phyloP scores from a whole-genome alignment of 2,797 vertebrate genomes.

The Scleropages formosus region DNA sequence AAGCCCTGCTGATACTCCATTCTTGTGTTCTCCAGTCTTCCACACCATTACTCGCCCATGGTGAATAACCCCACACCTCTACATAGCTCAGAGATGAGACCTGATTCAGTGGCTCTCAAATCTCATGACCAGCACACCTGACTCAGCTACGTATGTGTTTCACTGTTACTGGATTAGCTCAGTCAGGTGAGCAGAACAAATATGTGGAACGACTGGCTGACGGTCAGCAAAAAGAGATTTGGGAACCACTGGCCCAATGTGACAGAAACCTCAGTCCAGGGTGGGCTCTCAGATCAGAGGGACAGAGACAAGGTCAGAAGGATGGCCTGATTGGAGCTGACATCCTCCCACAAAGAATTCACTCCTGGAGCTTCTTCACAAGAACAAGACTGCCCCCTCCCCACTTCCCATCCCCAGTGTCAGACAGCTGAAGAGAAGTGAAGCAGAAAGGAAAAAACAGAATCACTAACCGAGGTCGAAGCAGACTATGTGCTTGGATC shows the following conservation, averaged over 20 bases:
- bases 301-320: slow-evolving; percentile 48
- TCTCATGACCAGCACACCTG: too few species aligned
- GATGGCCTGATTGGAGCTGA: slow-evolving; percentile 53
- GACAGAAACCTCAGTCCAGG: slow-evolving; percentile 47
- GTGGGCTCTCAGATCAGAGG: slow-evolving; percentile 52
- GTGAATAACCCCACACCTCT: too few species aligned
- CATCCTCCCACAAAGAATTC: slow-evolving; percentile 51
- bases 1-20: too few species aligned
- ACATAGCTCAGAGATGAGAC: too few species aligned
- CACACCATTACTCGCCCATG: too few species aligned
- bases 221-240: too few species aligned
- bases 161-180: too few species aligned
- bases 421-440: slow-evolving; percentile 36
- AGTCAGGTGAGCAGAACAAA: too few species aligned
- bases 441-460: slow-evolving; percentile 36
- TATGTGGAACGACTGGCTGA: too few species aligned
- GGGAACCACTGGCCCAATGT: neutral
- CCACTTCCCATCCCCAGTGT: neutral
- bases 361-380: slow-evolving; percentile 34
- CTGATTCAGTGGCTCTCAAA: too few species aligned
- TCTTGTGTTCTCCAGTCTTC: too few species aligned
- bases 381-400: neutral
- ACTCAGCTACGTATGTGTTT: too few species aligned
- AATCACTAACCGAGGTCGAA: slow-evolving; percentile 52
- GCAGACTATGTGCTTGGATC: slow-evolving; percentile 13